Conservation (phyloP, 2,113 vertebrate species). For the Etheostoma spectabile region DNA sequence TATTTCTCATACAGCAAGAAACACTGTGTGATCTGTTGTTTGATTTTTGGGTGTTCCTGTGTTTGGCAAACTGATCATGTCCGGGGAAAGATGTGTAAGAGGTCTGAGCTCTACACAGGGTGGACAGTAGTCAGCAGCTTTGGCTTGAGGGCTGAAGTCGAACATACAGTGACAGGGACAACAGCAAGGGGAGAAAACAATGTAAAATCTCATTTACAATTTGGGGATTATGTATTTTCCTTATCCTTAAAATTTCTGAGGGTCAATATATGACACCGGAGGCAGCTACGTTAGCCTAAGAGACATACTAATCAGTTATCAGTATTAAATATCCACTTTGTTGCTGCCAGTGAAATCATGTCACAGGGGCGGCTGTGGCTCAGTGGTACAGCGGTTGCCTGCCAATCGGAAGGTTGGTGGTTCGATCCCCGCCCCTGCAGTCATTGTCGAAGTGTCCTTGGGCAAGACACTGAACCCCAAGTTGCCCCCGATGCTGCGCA, state of each 20-base stretch:
- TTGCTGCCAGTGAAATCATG: neutral
- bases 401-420: too few species aligned
- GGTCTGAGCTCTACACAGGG: conserved; percentile 23
- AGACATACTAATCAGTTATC: conserved; percentile 27
- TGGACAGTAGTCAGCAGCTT: conserved; percentile 10
- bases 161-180: conserved; percentile 3
- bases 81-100: conserved; percentile 44
- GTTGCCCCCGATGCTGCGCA: too few species aligned
- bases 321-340: neutral
- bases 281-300: conserved; percentile 26
- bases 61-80: conserved; percentile 42
- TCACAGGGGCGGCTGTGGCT: too few species aligned
- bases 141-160: neutral
- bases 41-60: conserved; percentile 33
- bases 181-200: neutral
- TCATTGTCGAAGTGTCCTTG: too few species aligned
- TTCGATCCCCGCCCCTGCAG: too few species aligned
- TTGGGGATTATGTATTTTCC: neutral
- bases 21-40: neutral
- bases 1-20: neutral
- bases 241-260: conserved; percentile 3
- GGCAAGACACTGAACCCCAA: too few species aligned
- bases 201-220: neutral
- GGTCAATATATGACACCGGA: neutral
- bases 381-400: too few species aligned